Evolutionary conservation across 2,113 vertebrate species (phyloP).

Genomic region (Poecilia latipinna): DNA sequence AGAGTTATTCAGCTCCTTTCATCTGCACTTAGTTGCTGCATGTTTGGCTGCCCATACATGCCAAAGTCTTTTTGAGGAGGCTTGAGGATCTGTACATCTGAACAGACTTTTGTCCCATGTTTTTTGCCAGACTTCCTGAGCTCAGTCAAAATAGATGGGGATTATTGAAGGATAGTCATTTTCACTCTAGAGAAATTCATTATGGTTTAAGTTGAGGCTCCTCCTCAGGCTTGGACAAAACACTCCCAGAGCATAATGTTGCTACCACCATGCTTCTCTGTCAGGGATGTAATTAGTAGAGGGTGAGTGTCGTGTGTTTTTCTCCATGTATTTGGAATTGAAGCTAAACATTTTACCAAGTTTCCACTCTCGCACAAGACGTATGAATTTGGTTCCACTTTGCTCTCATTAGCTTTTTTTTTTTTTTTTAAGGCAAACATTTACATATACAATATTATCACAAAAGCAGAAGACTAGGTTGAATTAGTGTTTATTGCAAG

Average conservation of each 20-base stretch:
- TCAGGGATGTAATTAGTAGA: neutral
- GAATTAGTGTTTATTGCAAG: neutral
- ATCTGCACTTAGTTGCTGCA: neutral
- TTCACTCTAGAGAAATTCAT: too few relatives aligned
- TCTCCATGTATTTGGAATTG: neutral
- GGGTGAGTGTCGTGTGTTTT: neutral
- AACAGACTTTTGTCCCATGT: neutral
- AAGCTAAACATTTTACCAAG: neutral
- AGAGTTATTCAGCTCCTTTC: neutral
- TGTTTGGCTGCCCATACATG: neutral
- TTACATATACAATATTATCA: too few relatives aligned
- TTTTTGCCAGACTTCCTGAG: too few relatives aligned
- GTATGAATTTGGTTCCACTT: neutral
- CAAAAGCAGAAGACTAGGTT: neutral
- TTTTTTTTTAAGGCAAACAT: neutral
- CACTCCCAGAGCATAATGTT: too few relatives aligned
- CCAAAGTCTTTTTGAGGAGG: neutral
- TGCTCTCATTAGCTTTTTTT: neutral
- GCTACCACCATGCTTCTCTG: neutral
- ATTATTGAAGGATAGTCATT: too few relatives aligned
- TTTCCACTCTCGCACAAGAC: neutral
- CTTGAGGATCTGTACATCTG: neutral
- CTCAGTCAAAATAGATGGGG: too few relatives aligned
- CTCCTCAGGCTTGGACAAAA: too few relatives aligned
- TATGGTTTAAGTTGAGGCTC: too few relatives aligned